Evolutionary conservation across 64 coral and sea anemone genomes (phyloP).

Genomic region (Cladopsammia gracilis): DNA sequence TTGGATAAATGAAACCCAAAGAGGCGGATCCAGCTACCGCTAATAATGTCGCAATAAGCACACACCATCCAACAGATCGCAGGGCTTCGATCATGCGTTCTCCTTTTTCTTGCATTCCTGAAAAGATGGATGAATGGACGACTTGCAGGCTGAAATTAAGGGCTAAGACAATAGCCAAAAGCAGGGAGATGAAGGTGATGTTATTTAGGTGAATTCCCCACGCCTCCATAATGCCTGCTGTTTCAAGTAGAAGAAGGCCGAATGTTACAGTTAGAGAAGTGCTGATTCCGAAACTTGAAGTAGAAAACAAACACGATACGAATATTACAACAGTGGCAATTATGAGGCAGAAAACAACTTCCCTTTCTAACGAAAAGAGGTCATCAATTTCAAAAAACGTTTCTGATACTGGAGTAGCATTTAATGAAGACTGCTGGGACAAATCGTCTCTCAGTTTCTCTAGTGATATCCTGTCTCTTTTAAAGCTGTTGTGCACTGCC

Average conservation of each 20-base stretch:
- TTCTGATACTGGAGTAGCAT: not conserved
- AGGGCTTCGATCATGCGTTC: not conserved
- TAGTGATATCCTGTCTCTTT: not conserved
- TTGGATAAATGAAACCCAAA: conserved; percentile 36
- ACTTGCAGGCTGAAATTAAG: not conserved
- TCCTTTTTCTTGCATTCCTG: not conserved
- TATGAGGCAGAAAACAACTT: not conserved
- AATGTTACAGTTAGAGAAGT: not conserved
- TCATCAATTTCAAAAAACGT: conserved; percentile 15
- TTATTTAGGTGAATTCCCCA: conserved; percentile 26
- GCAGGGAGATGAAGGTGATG: not conserved
- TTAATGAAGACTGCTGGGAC: not conserved
- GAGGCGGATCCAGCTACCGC: conserved; percentile 7
- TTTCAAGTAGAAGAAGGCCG: not conserved
- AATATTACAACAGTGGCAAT: not conserved
- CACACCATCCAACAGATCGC: not conserved
- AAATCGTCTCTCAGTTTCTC: conserved; percentile 21
- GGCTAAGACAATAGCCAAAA: not conserved
- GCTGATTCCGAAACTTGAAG: not conserved
- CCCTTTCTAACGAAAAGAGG: not conserved
- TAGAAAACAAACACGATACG: not conserved
- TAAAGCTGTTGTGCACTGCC: not conserved
- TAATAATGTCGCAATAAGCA: not conserved
- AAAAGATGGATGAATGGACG: conserved; percentile 18
- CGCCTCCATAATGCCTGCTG: not conserved